Conservation (phyloP, 2,113 vertebrate genomes). For the Ceyx cyanopectus region DNA sequence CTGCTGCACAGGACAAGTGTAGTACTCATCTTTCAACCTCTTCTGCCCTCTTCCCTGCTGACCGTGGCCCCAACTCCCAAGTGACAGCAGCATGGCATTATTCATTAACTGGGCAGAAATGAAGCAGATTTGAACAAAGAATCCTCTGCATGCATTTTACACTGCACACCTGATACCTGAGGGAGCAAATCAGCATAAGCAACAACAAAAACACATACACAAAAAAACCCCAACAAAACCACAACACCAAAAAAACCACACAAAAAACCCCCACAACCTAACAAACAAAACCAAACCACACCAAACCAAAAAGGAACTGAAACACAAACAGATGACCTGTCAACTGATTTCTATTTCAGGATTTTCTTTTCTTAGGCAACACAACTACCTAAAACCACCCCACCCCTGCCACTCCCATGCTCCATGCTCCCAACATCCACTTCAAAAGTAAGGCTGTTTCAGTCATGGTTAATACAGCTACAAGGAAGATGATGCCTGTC, state of each 20-base stretch:
- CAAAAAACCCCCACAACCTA: too few relatives aligned
- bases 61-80: accelerated
- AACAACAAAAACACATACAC: background rate
- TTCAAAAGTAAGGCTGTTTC: conserved; percentile 41
- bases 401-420: conserved; percentile 39
- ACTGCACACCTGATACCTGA: background rate
- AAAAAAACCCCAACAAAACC: background rate
- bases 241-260: background rate
- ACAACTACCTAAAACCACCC: background rate
- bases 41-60: background rate
- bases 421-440: conserved; percentile 1
- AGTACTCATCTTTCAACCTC: background rate
- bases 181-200: background rate
- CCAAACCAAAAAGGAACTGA: background rate
- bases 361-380: conserved; percentile 45
- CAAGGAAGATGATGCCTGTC: background rate
- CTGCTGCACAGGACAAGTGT: accelerated
- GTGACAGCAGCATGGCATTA: background rate
- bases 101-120: background rate
- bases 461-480: background rate
- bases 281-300: too few relatives aligned
- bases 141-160: background rate
- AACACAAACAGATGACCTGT: background rate
- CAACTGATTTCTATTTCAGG: background rate
- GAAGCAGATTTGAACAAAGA: background rate